These are phyloP conservation scores for Drosophila bocki DNA, from an alignment of 1,140 invertebrate genomes.

Conservation along the genomic window DNA sequence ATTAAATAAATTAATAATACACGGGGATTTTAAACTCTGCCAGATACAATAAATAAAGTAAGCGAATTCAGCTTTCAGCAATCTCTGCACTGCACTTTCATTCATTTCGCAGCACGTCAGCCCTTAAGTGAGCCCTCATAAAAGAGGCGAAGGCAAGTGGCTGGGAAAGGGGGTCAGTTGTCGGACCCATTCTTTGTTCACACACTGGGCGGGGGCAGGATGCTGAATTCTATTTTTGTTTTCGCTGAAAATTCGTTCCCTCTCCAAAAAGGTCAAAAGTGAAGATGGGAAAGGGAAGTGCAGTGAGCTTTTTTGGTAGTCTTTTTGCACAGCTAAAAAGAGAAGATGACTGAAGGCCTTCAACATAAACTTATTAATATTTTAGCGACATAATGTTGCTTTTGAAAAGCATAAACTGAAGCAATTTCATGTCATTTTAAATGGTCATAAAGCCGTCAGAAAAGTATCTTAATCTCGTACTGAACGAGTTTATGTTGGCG, in stretches of 20 bases:
- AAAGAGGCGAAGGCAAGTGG: neutral
- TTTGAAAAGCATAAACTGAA: too few relatives aligned
- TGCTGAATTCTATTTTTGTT: conserved; percentile 46
- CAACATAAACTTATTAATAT: neutral
- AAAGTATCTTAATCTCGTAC: too few relatives aligned
- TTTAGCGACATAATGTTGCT: neutral
- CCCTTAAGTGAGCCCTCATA: conserved; percentile 7
- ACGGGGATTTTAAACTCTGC: too few relatives aligned
- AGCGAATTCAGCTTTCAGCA: neutral
- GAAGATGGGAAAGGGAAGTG: conserved; percentile 12
- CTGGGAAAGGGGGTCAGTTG: conserved; percentile 25
- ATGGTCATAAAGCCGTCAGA: too few relatives aligned
- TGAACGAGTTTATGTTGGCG: too few relatives aligned
- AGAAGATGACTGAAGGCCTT: too few relatives aligned
- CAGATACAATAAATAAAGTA: neutral
- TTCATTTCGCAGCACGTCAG: conserved; percentile 5
- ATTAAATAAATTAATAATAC: neutral
- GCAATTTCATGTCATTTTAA: too few relatives aligned
- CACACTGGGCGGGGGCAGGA: neutral
- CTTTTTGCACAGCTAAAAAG: neutral
- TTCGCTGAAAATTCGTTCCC: conserved; percentile 17
- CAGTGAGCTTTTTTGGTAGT: conserved; percentile 5
- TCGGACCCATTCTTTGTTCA: conserved; percentile 1
- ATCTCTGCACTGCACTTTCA: conserved; percentile 11
- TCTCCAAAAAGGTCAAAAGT: conserved; percentile 47